These are phyloP conservation scores for Zygothrica quintamaculata DNA, from an alignment of 2,888 invertebrate genomes.

Conservation along the genomic window DNA sequence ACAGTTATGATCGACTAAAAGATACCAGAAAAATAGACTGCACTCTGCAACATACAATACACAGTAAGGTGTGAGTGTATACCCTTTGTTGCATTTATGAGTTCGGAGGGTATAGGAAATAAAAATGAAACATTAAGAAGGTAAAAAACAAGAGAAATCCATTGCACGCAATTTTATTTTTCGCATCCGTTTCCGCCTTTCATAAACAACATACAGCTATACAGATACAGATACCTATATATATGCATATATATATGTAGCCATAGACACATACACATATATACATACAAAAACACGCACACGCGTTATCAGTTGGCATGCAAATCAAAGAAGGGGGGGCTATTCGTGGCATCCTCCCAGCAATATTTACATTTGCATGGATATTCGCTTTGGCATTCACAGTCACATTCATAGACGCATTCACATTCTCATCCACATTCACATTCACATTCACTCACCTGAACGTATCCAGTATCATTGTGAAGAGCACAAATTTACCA, in stretches of 20 bases:
- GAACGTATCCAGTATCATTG: slow-evolving; percentile 97
- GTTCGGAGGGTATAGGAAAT: not conserved
- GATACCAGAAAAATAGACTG: too few species aligned
- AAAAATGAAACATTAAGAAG: not conserved
- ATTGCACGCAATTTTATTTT: slow-evolving; percentile 39
- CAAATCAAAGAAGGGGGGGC: slow-evolving; percentile 49
- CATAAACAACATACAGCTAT: slow-evolving; percentile 33
- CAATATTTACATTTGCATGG: slow-evolving; percentile 84
- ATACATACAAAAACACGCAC: not conserved
- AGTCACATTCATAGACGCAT: slow-evolving; percentile 8
- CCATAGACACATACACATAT: not conserved
- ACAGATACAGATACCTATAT: not conserved
- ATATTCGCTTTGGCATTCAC: slow-evolving; percentile 19
- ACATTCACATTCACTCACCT: slow-evolving; percentile 87
- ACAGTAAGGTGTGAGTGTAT: too few species aligned
- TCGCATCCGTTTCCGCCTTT: slow-evolving; percentile 51
- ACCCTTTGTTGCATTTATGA: too few species aligned
- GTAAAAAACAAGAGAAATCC: slow-evolving; percentile 12
- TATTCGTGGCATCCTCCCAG: slow-evolving; percentile 33
- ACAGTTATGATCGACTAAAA: not conserved
- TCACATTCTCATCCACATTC: slow-evolving; percentile 11
- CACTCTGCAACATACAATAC: too few species aligned
- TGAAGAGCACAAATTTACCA: slow-evolving; percentile 97
- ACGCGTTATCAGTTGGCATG: slow-evolving; percentile 49
- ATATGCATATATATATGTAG: not conserved